phyloP scores from a whole-genome alignment of 2,888 invertebrate genomes.

The Himalopsyche anomala region DNA sequence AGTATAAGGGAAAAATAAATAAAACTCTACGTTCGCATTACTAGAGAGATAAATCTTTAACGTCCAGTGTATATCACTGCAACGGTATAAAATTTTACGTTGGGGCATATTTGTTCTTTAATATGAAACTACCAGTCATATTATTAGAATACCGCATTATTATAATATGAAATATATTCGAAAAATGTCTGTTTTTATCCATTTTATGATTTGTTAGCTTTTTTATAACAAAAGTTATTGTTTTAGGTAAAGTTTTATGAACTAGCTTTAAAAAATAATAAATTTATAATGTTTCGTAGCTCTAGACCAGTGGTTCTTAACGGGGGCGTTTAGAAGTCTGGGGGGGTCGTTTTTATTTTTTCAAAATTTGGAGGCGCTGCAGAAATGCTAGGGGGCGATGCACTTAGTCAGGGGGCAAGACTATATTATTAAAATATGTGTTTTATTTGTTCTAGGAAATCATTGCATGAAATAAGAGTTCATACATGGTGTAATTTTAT shows the following conservation, averaged over 20 bases:
- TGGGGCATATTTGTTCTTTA: slow-evolving; percentile 6
- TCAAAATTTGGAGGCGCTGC: no score
- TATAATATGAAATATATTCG: background rate
- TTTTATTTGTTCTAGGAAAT: no score
- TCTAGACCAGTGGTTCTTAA: no score
- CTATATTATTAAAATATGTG: no score
- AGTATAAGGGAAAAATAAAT: slow-evolving; percentile 34
- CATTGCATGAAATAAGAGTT: no score
- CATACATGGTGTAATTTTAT: no score
- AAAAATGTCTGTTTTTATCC: background rate
- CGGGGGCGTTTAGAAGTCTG: no score
- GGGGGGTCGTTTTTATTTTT: no score
- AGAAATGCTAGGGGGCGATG: no score
- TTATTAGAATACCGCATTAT: background rate
- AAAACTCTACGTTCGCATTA: slow-evolving; percentile 30
- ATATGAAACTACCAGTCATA: slow-evolving; percentile 17
- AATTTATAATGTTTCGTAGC: no score
- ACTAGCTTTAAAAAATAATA: background rate
- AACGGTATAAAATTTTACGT: slow-evolving; percentile 5
- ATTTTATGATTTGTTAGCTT: background rate
- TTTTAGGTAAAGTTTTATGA: slow-evolving; percentile 7
- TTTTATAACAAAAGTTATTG: background rate
- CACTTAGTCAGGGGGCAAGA: no score
- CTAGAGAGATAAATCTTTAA: slow-evolving; percentile 25
- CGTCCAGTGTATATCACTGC: slow-evolving; percentile 31